phyloP scores from a whole-genome alignment of 92 coral and sea anemone species.

The Porites evermanni region DNA sequence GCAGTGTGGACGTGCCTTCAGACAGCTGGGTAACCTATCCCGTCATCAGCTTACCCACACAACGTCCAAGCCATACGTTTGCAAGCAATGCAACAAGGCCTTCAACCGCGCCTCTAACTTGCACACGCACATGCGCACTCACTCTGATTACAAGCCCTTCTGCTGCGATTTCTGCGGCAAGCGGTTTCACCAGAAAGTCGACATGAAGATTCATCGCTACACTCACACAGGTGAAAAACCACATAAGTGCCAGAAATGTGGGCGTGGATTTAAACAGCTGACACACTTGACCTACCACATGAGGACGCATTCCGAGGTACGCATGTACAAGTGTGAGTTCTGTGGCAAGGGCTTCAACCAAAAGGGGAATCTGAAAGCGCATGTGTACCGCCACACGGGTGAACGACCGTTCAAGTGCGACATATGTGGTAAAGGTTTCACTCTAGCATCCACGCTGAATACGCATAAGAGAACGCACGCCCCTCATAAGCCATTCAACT shows the following conservation, averaged over 20 bases:
- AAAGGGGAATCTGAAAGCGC: conserved; percentile 95
- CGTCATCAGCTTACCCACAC: conserved; percentile 87
- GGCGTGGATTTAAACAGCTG: conserved; percentile 95
- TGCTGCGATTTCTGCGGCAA: conserved; percentile 91
- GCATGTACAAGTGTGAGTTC: conserved; percentile 87
- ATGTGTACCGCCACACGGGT: conserved; percentile 93
- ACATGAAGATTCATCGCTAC: conserved; percentile 92
- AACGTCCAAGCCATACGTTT: conserved; percentile 84
- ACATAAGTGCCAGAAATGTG: conserved; percentile 88
- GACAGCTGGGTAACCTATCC: conserved; percentile 82
- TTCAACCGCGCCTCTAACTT: conserved; percentile 96
- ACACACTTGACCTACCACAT: conserved; percentile 93
- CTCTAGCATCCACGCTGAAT: conserved; percentile 90
- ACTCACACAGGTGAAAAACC: conserved; percentile 92
- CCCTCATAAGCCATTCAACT: conserved; percentile 81
- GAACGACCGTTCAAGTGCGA: conserved; percentile 95
- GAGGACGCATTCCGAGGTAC: conserved; percentile 93
- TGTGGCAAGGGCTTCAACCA: conserved; percentile 96
- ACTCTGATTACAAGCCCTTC: conserved; percentile 90
- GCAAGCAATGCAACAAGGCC: conserved; percentile 87
- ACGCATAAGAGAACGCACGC: conserved; percentile 92
- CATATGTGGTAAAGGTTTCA: conserved; percentile 87
- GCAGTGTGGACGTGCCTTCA: conserved; percentile 81
- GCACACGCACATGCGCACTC: conserved; percentile 96
- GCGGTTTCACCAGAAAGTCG: conserved; percentile 95